Conservation (phyloP, 2,797 vertebrate species). For the Coccyzus lansbergi region DNA sequence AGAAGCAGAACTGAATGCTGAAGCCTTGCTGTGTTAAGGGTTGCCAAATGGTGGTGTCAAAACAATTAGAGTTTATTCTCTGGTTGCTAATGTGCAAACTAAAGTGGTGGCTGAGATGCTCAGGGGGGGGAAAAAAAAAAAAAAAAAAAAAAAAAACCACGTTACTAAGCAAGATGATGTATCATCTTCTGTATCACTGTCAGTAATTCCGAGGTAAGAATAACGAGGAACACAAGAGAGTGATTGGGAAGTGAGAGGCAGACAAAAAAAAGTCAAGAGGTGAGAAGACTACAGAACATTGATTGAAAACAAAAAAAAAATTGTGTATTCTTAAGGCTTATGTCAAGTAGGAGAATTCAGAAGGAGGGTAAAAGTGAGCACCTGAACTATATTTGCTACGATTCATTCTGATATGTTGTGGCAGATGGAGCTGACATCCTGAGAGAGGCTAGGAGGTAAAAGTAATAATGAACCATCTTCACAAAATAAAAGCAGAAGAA, state of each 20-base stretch:
- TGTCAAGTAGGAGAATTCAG: slow-evolving; percentile 42
- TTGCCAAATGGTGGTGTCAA: background rate
- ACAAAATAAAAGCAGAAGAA: slow-evolving; percentile 15
- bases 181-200: background rate
- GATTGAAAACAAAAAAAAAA: background rate
- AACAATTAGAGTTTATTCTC: slow-evolving; percentile 42
- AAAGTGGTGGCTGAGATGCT: slow-evolving; percentile 20
- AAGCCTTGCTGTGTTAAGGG: background rate
- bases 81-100: slow-evolving; percentile 2
- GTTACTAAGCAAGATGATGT: slow-evolving; percentile 17
- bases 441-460: background rate
- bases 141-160: no score
- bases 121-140: no score
- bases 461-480: slow-evolving; percentile 35
- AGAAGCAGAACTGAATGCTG: background rate
- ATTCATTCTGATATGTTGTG: background rate
- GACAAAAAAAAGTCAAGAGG: background rate
- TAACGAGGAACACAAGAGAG: background rate
- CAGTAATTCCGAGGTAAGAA: slow-evolving; percentile 39
- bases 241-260: slow-evolving; percentile 25
- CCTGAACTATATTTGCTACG: slow-evolving; percentile 17
- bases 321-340: background rate
- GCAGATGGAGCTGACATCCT: slow-evolving; percentile 37
- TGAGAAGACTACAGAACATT: background rate
- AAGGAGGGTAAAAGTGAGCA: slow-evolving; percentile 21